Conservation (phyloP, 2,113 vertebrate species). For the Cyanoderma ruficeps region DNA sequence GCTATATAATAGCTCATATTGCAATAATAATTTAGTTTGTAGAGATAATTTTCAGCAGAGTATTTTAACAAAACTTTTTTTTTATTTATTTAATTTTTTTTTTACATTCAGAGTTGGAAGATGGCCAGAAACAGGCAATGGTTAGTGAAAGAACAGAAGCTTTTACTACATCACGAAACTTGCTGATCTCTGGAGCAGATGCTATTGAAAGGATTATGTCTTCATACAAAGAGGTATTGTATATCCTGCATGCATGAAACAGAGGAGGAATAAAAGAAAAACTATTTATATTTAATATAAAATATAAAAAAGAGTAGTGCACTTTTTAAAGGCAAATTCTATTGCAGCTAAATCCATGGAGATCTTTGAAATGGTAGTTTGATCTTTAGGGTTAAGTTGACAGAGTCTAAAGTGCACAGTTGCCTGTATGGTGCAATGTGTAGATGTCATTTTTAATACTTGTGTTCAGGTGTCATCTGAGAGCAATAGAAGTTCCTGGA, state of each 20-base stretch:
- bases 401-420: background rate
- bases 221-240: constrained; percentile 96
- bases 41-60: background rate
- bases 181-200: constrained; percentile 91
- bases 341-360: background rate
- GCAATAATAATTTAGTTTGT: background rate
- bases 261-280: background rate
- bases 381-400: background rate
- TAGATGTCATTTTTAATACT: background rate
- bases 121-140: constrained; percentile 88
- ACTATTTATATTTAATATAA: background rate
- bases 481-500: background rate
- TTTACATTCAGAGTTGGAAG: constrained; percentile 81
- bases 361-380: background rate
- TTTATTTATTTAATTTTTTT: too few species aligned
- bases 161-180: constrained; percentile 96
- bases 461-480: background rate
- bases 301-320: background rate
- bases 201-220: constrained; percentile 99
- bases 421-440: background rate
- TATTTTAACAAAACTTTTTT: background rate
- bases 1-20: background rate
- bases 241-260: background rate
- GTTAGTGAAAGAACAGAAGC: constrained; percentile 97
- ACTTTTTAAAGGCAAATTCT: background rate